Base-by-base conservation (phyloP, 2,797 vertebrate species). In the Anniella stebbinsi region DNA sequence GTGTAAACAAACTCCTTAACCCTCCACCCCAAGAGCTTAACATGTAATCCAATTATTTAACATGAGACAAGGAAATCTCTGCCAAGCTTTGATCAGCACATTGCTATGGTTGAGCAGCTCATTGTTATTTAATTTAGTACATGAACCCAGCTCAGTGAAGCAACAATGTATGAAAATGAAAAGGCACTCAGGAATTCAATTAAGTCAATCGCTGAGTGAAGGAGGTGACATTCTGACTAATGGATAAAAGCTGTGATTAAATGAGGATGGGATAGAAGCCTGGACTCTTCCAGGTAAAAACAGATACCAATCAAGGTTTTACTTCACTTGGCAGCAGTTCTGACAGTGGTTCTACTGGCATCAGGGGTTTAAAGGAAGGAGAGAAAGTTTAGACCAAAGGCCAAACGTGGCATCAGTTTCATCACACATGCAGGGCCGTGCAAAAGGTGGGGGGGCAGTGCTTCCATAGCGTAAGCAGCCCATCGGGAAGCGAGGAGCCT, bases 161-260 rank as follows among this genome's bases (percentile, higher is more conserved):
- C 89, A 89, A 88, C 88, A 88, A 89, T 67, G 86, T 82, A 91
- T 90, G 75, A 92, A 89, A 92, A 93, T 87, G 82, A 88, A 87
- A 86, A 90, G 85, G 84, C 73, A 87, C 80, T 89, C 87, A 75
- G 89, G 92, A 60, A 95, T 87, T 91, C 86, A 92, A 91, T 94
- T 88, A 93, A 82, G 60, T 87, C 83, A 73, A 91, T 86, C 80
- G 80, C 21, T 41, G 87, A 88, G 54, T 90, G 70, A 92, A 73
- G 82, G 89, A 87, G 87, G 76, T 87, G 92, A 45, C 83, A 86
- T 92, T 90, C 92, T 60, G 69, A 85, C 66, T 91, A 91, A 94
- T 91, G 87, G 90, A 89, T 87, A 90, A 66, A 67, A 89, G 89
- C 48, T 54, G 83, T 85, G 60, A 81, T 69, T 88, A 89, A 84